phyloP scores from a whole-genome alignment of 1,140 invertebrate genomes.

The Holcopasites calliopsidis region DNA sequence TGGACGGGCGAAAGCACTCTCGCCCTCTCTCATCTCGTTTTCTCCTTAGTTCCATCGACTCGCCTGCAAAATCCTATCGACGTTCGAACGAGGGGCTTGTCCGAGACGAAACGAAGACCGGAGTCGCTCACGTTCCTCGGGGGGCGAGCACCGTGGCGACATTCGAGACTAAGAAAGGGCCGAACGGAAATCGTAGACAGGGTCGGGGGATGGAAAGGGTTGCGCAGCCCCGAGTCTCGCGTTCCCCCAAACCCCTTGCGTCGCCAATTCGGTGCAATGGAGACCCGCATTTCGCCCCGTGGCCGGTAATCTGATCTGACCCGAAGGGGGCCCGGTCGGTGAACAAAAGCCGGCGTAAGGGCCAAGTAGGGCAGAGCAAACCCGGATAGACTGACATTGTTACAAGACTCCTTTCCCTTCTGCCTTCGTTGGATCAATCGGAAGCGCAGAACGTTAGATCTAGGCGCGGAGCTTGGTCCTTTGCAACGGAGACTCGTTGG shows the following conservation, averaged over 20 bases:
- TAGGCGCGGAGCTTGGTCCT: neutral
- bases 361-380: slow-evolving; percentile 68
- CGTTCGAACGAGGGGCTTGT: neutral
- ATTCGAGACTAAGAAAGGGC: neutral
- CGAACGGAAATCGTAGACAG: neutral
- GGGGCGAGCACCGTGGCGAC: neutral
- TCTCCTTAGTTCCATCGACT: slow-evolving; percentile 4
- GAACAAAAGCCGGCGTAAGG: slow-evolving; percentile 59
- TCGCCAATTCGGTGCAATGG: slow-evolving; percentile 64
- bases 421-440: neutral
- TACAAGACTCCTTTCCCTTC: slow-evolving; percentile 52
- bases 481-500: neutral
- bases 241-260: slow-evolving; percentile 64
- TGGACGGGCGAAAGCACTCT: neutral
- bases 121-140: neutral
- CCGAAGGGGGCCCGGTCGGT: slow-evolving; percentile 33
- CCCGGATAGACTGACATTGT: slow-evolving; percentile 67
- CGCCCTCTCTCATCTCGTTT: neutral
- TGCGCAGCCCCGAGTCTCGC: slow-evolving; percentile 28
- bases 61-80: neutral
- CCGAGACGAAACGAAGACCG: neutral
- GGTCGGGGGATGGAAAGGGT: slow-evolving; percentile 21
- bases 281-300: slow-evolving; percentile 62
- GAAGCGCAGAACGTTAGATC: too few relatives aligned
- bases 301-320: slow-evolving; percentile 69